These are phyloP conservation scores for Coendou prehensilis DNA, from an alignment of 2,797 vertebrate genomes.

Conservation along the genomic window DNA sequence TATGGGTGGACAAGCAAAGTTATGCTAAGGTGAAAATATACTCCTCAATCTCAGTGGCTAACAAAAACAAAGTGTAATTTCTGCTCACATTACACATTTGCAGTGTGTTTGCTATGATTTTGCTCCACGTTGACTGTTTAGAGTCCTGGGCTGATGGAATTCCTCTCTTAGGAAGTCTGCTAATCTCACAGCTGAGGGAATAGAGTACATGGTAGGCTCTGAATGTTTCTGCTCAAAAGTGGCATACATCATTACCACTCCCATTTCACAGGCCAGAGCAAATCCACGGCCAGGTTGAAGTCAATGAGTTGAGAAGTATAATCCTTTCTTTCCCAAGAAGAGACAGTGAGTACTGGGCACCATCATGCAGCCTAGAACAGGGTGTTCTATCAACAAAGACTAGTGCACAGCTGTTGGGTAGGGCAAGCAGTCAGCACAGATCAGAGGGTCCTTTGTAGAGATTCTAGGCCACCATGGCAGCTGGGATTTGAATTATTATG, in stretches of 20 bases:
- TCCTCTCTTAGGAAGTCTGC: background rate
- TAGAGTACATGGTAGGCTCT: background rate
- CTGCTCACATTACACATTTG: too few relatives aligned
- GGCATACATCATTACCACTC: background rate
- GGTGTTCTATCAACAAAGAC: background rate
- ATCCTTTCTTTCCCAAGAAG: background rate
- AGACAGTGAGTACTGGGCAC: background rate
- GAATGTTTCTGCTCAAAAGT: background rate
- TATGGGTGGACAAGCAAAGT: background rate
- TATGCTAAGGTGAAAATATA: background rate
- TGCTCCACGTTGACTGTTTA: background rate
- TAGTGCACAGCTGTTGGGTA: background rate
- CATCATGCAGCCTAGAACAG: too few relatives aligned
- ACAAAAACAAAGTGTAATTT: background rate
- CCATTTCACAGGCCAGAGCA: background rate
- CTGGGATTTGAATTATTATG: background rate
- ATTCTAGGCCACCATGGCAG: too few relatives aligned
- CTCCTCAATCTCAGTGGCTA: background rate
- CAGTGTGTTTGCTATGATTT: background rate
- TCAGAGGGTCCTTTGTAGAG: background rate
- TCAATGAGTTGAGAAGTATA: background rate
- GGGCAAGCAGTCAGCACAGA: background rate
- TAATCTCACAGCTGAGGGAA: fast-evolving
- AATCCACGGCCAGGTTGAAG: too few relatives aligned
- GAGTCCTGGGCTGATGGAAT: background rate